Conservation (phyloP, 2,888 invertebrate genomes). For the Frankliniella intonsa region DNA sequence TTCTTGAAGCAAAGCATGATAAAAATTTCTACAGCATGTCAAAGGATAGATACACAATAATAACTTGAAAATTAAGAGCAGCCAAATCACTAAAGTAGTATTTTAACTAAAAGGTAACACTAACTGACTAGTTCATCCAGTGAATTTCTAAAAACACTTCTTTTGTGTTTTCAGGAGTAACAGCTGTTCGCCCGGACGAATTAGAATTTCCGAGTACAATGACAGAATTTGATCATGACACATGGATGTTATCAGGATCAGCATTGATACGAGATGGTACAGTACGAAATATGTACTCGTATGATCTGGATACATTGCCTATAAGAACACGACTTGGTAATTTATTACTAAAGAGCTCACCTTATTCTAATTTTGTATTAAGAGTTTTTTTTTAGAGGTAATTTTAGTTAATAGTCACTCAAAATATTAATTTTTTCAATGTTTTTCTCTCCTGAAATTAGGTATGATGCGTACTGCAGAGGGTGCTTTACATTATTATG, state of each 20-base stretch:
- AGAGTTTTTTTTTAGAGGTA: background rate
- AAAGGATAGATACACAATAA: too few species aligned
- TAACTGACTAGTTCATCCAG: background rate
- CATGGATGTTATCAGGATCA: conserved; percentile 88
- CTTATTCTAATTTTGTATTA: background rate
- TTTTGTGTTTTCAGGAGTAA: conserved; percentile 59
- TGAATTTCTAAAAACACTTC: conserved; percentile 29
- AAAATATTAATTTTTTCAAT: background rate
- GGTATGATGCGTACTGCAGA: conserved; percentile 84
- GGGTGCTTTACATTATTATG: conserved; percentile 76
- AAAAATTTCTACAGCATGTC: too few species aligned
- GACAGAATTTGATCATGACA: conserved; percentile 85
- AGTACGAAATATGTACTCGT: conserved; percentile 74
- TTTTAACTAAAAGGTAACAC: background rate
- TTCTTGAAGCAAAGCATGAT: too few species aligned
- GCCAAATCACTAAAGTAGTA: too few species aligned
- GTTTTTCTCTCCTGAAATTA: conserved; percentile 38
- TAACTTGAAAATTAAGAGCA: too few species aligned
- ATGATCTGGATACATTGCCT: conserved; percentile 76
- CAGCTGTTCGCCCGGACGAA: conserved; percentile 84
- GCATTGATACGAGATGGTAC: conserved; percentile 90
- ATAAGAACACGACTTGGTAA: conserved; percentile 72
- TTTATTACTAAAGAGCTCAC: conserved; percentile 35
- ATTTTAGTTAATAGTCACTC: background rate
- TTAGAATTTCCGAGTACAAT: conserved; percentile 83